These are phyloP conservation scores for Sakesphorus luctuosus DNA, from an alignment of 2,113 vertebrate genomes.

Conservation along the genomic window DNA sequence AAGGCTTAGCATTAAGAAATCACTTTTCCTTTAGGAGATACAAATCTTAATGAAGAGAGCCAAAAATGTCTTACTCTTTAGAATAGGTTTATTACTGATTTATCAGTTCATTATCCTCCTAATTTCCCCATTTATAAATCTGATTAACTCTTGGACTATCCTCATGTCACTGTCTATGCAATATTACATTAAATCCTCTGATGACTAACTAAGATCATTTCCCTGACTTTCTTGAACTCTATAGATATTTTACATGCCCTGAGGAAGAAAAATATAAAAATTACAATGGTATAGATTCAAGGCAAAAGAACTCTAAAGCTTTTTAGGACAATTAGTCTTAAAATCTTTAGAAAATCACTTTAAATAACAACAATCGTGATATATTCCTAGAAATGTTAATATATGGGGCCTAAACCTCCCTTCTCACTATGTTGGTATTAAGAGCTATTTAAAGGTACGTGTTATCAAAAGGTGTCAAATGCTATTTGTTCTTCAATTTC, in stretches of 20 bases:
- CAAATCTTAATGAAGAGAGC: slow-evolving; percentile 77
- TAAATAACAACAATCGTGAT: background rate
- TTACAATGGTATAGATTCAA: background rate
- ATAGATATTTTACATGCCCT: background rate
- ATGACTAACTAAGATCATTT: slow-evolving; percentile 52
- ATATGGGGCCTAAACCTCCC: background rate
- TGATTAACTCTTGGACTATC: slow-evolving; percentile 75
- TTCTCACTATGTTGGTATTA: background rate
- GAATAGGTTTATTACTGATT: slow-evolving; percentile 77
- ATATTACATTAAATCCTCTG: slow-evolving; percentile 65
- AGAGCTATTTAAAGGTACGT: background rate
- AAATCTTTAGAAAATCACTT: background rate
- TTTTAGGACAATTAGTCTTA: background rate
- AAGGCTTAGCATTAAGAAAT: slow-evolving; percentile 68
- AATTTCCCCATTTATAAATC: slow-evolving; percentile 79
- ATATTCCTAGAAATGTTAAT: background rate
- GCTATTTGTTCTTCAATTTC: background rate
- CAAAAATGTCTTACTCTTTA: slow-evolving; percentile 73
- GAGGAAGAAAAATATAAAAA: background rate
- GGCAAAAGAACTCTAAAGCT: background rate
- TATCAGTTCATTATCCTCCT: slow-evolving; percentile 80
- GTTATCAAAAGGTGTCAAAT: background rate
- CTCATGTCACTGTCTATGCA: slow-evolving; percentile 63
- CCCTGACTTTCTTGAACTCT: slow-evolving; percentile 34
- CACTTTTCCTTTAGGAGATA: slow-evolving; percentile 71